phyloP scores from a whole-genome alignment of 2,888 invertebrate species.

The Sphaerophoria taeniata region DNA sequence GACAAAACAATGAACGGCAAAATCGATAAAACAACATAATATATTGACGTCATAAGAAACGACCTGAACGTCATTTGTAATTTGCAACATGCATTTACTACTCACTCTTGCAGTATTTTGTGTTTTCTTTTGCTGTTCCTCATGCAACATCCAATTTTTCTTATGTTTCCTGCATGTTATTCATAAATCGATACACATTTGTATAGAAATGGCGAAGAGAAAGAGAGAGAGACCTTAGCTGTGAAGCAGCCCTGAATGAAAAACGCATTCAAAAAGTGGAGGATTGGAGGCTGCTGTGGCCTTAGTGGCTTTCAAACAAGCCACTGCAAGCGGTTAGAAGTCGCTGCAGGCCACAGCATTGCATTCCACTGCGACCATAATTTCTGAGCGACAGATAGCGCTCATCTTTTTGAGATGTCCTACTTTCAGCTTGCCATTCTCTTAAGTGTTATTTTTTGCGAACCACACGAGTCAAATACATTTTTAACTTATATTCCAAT shows the following conservation, averaged over 20 bases:
- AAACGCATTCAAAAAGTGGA: constrained; percentile 14
- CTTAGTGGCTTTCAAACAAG: too few species aligned
- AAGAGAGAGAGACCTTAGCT: not conserved
- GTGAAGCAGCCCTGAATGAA: constrained; percentile 3
- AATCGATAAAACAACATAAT: constrained; percentile 59
- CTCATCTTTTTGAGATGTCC: too few species aligned
- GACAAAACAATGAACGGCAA: constrained; percentile 49
- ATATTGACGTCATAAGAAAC: constrained; percentile 57
- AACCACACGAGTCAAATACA: too few species aligned
- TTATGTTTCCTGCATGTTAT: constrained; percentile 36
- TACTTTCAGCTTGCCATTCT: too few species aligned
- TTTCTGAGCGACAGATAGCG: too few species aligned
- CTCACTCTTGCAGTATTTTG: not conserved
- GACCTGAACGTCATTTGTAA: constrained; percentile 48
- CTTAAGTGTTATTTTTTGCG: too few species aligned
- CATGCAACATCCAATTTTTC: constrained; percentile 32
- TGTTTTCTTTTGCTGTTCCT: not conserved
- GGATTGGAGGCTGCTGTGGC: too few species aligned
- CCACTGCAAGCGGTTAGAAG: too few species aligned
- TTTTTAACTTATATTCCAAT: too few species aligned
- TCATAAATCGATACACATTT: constrained; percentile 44
- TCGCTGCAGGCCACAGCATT: too few species aligned
- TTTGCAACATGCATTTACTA: constrained; percentile 51
- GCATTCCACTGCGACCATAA: too few species aligned
- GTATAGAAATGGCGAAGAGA: not conserved